phyloP scores from a whole-genome alignment of 2,888 invertebrate genomes.

The Pyrochroa serraticornis region DNA sequence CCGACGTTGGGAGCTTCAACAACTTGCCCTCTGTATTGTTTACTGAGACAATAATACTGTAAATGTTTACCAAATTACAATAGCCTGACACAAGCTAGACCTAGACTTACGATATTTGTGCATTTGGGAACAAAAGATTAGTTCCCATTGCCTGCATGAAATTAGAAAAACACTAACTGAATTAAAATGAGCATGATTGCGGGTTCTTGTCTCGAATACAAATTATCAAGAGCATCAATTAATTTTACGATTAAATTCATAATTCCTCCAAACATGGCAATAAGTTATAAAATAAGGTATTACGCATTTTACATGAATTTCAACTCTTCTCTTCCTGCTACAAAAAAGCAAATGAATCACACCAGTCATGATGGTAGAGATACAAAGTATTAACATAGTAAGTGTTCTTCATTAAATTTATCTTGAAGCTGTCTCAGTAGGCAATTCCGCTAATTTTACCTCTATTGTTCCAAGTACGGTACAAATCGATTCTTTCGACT shows the following conservation, averaged over 20 bases:
- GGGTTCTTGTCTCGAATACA: slow-evolving; percentile 19
- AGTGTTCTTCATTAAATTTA: slow-evolving; percentile 7
- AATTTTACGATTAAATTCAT: not conserved
- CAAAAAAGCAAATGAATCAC: too few relatives aligned
- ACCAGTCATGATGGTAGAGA: not conserved
- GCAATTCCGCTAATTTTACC: slow-evolving; percentile 24
- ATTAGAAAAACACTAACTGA: slow-evolving; percentile 27
- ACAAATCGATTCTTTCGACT: slow-evolving; percentile 10
- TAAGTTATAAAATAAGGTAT: not conserved
- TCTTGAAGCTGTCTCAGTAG: slow-evolving; percentile 16
- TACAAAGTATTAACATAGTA: slow-evolving; percentile 16
- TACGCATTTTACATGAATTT: too few relatives aligned
- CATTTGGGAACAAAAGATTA: slow-evolving; percentile 30
- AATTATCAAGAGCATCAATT: not conserved
- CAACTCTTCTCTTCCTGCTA: too few relatives aligned
- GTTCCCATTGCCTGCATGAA: slow-evolving; percentile 19
- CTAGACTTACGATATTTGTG: slow-evolving; percentile 26
- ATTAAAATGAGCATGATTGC: slow-evolving; percentile 19
- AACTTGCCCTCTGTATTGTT: slow-evolving; percentile 31
- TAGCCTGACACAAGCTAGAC: slow-evolving; percentile 22
- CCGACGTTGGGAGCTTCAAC: slow-evolving; percentile 31
- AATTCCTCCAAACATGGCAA: not conserved
- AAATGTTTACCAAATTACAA: slow-evolving; percentile 31
- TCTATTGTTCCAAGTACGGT: slow-evolving; percentile 11
- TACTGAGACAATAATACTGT: slow-evolving; percentile 32